These are phyloP conservation scores for Aulostomus chinensis DNA, from an alignment of 2,797 vertebrate species.

Conservation along the genomic window DNA sequence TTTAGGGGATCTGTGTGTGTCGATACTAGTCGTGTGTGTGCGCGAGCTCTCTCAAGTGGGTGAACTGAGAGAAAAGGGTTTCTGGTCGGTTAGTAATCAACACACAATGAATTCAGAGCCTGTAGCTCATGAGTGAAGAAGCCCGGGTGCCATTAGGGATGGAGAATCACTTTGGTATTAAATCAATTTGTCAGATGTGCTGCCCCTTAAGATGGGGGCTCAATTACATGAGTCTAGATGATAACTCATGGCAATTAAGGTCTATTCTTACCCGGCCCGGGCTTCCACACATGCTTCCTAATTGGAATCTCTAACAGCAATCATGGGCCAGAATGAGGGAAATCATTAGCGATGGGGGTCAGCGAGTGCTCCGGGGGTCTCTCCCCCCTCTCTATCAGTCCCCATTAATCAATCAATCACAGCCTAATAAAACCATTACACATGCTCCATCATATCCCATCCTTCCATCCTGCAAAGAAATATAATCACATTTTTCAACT, in stretches of 20 bases:
- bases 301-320: slow-evolving; percentile 78
- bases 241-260: slow-evolving; percentile 83
- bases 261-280: slow-evolving; percentile 62
- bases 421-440: slow-evolving; percentile 76
- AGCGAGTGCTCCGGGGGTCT: slow-evolving; percentile 66
- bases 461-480: slow-evolving; percentile 48
- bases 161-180: slow-evolving; percentile 79
- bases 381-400: slow-evolving; percentile 60
- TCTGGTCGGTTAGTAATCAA: slow-evolving; percentile 65
- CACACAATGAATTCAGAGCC: slow-evolving; percentile 70
- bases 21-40: slow-evolving; percentile 17
- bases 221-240: slow-evolving; percentile 76
- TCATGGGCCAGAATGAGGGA: slow-evolving; percentile 72
- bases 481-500: slow-evolving; percentile 29
- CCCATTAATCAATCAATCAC: slow-evolving; percentile 58
- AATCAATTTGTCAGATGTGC: slow-evolving; percentile 84
- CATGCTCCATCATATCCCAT: slow-evolving; percentile 55
- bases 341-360: slow-evolving; percentile 78
- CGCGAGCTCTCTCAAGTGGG: slow-evolving; percentile 41
- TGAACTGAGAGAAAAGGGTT: slow-evolving; percentile 48
- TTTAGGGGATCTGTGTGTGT: slow-evolving; percentile 10
- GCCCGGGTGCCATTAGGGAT: slow-evolving; percentile 72
- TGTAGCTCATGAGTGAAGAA: slow-evolving; percentile 63
- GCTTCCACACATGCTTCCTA: slow-evolving; percentile 74
- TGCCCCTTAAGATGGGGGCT: slow-evolving; percentile 77